phyloP scores from a whole-genome alignment of 1,140 invertebrate species.

The Gryon sp. region DNA sequence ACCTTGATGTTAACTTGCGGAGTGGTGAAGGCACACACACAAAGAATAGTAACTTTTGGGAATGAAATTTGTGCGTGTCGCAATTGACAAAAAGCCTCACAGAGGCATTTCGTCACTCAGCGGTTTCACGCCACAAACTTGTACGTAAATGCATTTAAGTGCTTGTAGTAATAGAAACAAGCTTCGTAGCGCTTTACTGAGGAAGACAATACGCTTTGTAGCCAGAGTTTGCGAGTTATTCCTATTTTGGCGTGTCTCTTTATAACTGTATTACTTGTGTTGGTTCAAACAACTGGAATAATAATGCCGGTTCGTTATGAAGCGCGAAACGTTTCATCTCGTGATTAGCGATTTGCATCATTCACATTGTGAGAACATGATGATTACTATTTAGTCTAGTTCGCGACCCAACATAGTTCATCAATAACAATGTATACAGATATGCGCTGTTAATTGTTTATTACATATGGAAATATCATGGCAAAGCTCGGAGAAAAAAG shows the following conservation, averaged over 20 bases:
- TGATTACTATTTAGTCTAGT: slow-evolving; percentile 21
- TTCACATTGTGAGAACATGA: slow-evolving; percentile 15
- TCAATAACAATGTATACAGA: too few relatives aligned
- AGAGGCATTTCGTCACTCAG: slow-evolving; percentile 31
- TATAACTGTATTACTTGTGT: slow-evolving; percentile 41
- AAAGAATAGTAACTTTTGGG: slow-evolving; percentile 36
- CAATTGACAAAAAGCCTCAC: slow-evolving; percentile 62
- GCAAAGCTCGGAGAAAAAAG: too few relatives aligned
- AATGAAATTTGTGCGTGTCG: slow-evolving; percentile 35
- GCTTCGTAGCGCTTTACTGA: slow-evolving; percentile 38
- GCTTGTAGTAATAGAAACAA: slow-evolving; percentile 65
- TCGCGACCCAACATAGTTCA: background rate
- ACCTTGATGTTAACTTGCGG: slow-evolving; percentile 23
- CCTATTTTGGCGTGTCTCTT: slow-evolving; percentile 49
- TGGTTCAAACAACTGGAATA: slow-evolving; percentile 48
- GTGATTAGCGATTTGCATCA: slow-evolving; percentile 48
- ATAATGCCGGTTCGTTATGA: slow-evolving; percentile 39
- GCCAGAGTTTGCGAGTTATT: slow-evolving; percentile 54
- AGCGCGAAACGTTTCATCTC: slow-evolving; percentile 36
- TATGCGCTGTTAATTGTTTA: too few relatives aligned
- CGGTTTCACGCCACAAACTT: slow-evolving; percentile 43
- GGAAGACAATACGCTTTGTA: slow-evolving; percentile 54
- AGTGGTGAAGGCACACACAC: slow-evolving; percentile 14
- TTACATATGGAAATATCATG: too few relatives aligned
- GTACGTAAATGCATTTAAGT: slow-evolving; percentile 63